Percentiles rank a stretch among this genome's conserved stretches.
Evolutionary conservation across 2,888 invertebrate genomes (phyloP).

Genomic region (Hirtodrosophila alboralis): DNA sequence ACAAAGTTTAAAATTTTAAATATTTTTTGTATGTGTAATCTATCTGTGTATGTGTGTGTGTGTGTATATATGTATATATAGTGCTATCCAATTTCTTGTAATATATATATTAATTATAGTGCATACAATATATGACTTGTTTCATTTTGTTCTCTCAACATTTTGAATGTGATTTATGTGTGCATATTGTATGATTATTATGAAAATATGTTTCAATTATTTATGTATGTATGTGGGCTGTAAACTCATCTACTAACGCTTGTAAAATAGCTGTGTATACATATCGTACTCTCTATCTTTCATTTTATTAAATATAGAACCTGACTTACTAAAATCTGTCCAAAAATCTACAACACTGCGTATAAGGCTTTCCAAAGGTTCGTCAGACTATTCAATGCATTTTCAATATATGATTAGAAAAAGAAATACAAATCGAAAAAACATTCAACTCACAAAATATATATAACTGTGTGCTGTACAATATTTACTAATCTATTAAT

Average conservation of each 20-base stretch:
- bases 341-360: slow-evolving; percentile 56
- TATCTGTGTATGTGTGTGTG: slow-evolving; percentile 20
- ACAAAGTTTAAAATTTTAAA: slow-evolving; percentile 67
- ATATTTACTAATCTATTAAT: slow-evolving; percentile 15
- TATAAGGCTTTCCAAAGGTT: slow-evolving; percentile 66
- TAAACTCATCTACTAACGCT: slow-evolving; percentile 44
- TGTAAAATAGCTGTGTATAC: slow-evolving; percentile 59
- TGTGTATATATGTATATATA: slow-evolving; percentile 36
- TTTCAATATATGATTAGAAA: slow-evolving; percentile 18
- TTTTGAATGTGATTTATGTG: slow-evolving; percentile 54
- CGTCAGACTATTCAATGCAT: slow-evolving; percentile 67
- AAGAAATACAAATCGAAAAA: slow-evolving; percentile 19
- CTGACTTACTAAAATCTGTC: slow-evolving; percentile 36
- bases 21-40: slow-evolving; percentile 36
- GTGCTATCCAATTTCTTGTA: slow-evolving; percentile 9
- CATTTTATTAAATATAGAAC: slow-evolving; percentile 46
- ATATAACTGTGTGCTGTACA: slow-evolving; percentile 13
- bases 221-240: slow-evolving; percentile 10
- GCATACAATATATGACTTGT: slow-evolving; percentile 56
- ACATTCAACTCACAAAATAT: slow-evolving; percentile 25
- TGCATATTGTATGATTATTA: slow-evolving; percentile 56
- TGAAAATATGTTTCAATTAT: slow-evolving; percentile 53
- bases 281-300: slow-evolving; percentile 27
- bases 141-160: slow-evolving; percentile 50
- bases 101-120: slow-evolving; percentile 35